Evolutionary conservation across 2,797 vertebrate species (phyloP), one percentile per base, ranked within the genome.

Genomic region (Malacoctenus gilli): DNA sequence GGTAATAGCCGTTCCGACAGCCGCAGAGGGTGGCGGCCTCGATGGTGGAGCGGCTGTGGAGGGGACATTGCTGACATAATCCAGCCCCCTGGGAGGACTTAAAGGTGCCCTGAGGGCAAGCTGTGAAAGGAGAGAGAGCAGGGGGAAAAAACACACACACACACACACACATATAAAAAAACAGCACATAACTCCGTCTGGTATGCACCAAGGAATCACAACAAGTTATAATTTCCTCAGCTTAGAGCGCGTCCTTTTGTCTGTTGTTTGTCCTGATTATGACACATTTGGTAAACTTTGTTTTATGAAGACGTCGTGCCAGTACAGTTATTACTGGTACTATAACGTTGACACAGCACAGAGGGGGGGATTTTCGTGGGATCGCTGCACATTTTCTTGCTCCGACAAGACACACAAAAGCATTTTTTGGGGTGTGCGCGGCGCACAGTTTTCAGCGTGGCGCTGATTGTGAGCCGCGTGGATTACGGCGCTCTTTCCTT

Each of bases 21-120:
- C 84, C 87, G 39, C 95, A 97, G 64, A 96, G 65, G 8, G 93
- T 91, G 0, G 95, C 93, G 0, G 93, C 94, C 82, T 97, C 95
- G 1, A 93, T 78, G 0, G 86, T 92, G 61, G 95, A 96, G 49
- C 94, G 92, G 62, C 95, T 97, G 90, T 96, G 95, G 69, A 89
- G 79, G 1, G 95, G 95, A 48, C 95, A 97, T 1, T 92, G 93
- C 12, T 82, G 77, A 1, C 95, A 97, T 46, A 92, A 79, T 54
- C 94, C 94, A 0, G 83, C 44, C 0, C 95, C 95, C 83, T 96
- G 95, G 82, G 76, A 91, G 13, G 95, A 94, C 83, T 96, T 97
- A 87, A 97, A 97, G 2, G 92, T 97, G 68, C 94, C 95, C 2
- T 90, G 93, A 21, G 95, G 94, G 70, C 95, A 97, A n/a, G 95